These are phyloP conservation scores for Epistrophe grossulariae DNA, from an alignment of 2,888 invertebrate genomes.

Conservation along the genomic window DNA sequence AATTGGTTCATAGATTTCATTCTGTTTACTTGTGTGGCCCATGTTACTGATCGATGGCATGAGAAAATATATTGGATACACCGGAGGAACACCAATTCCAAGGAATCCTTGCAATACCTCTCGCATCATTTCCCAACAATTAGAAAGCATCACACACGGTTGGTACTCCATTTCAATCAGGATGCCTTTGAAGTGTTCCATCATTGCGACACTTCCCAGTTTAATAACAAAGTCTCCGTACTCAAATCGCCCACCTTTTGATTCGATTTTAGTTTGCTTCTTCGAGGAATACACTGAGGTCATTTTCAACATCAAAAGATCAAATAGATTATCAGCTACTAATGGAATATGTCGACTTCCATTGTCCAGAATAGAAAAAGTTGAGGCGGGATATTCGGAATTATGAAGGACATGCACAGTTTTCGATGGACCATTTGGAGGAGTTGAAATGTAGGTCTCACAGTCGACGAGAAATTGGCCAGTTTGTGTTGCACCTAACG, in stretches of 20 bases:
- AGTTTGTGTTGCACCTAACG: conserved; percentile 93
- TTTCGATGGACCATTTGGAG: conserved; percentile 88
- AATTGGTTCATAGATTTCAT: conserved; percentile 91
- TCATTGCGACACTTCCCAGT: conserved; percentile 95
- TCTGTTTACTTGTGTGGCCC: conserved; percentile 81
- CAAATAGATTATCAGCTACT: conserved; percentile 95
- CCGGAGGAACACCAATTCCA: conserved; percentile 89
- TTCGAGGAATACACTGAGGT: conserved; percentile 94
- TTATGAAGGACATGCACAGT: conserved; percentile 97
- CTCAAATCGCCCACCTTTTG: conserved; percentile 94
- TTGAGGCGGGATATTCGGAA: conserved; percentile 97
- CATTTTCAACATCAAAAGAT: conserved; percentile 95
- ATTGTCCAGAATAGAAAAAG: conserved; percentile 95
- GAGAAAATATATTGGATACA: conserved; percentile 88
- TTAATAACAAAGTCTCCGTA: conserved; percentile 97
- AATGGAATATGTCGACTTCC: conserved; percentile 94
- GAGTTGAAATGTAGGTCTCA: conserved; percentile 94
- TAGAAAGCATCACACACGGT: conserved; percentile 93
- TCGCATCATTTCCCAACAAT: conserved; percentile 95
- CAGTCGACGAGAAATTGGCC: conserved; percentile 98
- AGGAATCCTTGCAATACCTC: conserved; percentile 96
- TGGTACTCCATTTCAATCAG: conserved; percentile 97
- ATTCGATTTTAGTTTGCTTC: conserved; percentile 94
- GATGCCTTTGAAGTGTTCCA: conserved; percentile 96
- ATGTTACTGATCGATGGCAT: conserved; percentile 81